A percentile compares a stretch with the other conserved stretches of the same genome.
phyloP scores from a whole-genome alignment of 2,888 invertebrate genomes.

The Hipparchia sbordonii region DNA sequence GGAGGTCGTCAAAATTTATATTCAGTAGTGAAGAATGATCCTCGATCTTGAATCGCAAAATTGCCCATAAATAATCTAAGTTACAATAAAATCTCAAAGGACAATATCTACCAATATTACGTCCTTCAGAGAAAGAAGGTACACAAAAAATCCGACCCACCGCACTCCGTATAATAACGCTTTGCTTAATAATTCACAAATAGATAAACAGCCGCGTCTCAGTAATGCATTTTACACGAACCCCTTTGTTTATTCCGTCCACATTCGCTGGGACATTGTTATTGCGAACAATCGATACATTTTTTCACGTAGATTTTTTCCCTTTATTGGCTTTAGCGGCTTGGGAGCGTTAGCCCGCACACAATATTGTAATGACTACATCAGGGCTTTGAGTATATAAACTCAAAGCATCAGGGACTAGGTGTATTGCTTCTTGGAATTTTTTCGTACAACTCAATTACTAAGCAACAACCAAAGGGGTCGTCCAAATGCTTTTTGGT shows the following conservation, averaged over 20 bases:
- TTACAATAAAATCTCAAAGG: background rate
- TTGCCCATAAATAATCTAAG: background rate
- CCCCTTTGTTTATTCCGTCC: conserved; percentile 50
- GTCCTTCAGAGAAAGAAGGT: background rate
- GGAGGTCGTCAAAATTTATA: no score
- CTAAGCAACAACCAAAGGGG: background rate
- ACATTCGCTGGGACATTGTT: conserved; percentile 63
- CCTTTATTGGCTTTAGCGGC: conserved; percentile 27
- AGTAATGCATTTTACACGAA: conserved; percentile 31
- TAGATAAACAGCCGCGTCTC: conserved; percentile 16
- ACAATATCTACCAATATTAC: background rate
- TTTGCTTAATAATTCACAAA: conserved; percentile 21
- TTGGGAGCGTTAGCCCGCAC: conserved; percentile 1
- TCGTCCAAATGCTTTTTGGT: background rate
- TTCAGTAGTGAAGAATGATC: no score
- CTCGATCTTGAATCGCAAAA: no score
- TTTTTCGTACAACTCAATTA: background rate
- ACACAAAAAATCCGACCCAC: background rate
- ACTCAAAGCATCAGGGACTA: background rate
- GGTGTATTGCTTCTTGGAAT: background rate
- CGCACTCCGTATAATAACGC: conserved; percentile 16
- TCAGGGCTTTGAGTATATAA: background rate
- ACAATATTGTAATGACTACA: background rate
- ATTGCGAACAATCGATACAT: conserved; percentile 67
- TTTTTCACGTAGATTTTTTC: conserved; percentile 56